Percentiles rank a stretch among this genome's conserved stretches.
Evolutionary conservation across 2,888 invertebrate species (phyloP).

Genomic region (Lasioglossum morio): DNA sequence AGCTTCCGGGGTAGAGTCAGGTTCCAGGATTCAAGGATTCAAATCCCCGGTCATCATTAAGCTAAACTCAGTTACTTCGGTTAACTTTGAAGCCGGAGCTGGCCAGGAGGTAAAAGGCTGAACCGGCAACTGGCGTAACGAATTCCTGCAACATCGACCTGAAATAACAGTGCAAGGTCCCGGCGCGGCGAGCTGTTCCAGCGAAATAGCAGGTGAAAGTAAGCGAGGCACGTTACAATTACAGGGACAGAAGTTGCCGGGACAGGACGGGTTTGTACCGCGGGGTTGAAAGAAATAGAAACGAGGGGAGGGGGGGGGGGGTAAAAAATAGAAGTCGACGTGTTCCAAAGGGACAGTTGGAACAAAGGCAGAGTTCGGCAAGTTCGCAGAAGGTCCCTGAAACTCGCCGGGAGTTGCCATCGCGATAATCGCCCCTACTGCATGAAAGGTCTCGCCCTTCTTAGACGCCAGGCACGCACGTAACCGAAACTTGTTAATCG

Average conservation of each 20-base stretch:
- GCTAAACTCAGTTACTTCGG: background rate
- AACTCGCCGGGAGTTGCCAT: conserved; percentile 23
- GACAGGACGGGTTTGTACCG: background rate
- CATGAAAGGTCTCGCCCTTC: conserved; percentile 8
- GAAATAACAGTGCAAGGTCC: background rate
- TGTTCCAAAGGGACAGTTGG: background rate
- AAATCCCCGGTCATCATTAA: conserved; percentile 1
- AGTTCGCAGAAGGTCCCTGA: background rate
- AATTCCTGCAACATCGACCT: background rate
- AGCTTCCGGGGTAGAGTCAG: background rate
- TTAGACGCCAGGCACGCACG: background rate
- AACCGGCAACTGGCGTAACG: background rate
- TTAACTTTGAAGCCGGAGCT: background rate
- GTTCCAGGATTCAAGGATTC: background rate
- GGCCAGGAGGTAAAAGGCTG: background rate
- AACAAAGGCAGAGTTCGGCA: conserved; percentile 18
- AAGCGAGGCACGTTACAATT: conserved; percentile 28
- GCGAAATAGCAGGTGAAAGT: conserved; percentile 21
- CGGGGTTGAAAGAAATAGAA: background rate
- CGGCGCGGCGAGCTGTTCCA: background rate
- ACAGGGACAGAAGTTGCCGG: background rate
- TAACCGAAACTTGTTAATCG: conserved; percentile 15
- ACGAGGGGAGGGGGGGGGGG: background rate
- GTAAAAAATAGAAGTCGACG: conserved; percentile 7
- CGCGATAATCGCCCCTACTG: conserved; percentile 22